Conservation (phyloP, 2,797 vertebrate species). For the Graptemys geographica region DNA sequence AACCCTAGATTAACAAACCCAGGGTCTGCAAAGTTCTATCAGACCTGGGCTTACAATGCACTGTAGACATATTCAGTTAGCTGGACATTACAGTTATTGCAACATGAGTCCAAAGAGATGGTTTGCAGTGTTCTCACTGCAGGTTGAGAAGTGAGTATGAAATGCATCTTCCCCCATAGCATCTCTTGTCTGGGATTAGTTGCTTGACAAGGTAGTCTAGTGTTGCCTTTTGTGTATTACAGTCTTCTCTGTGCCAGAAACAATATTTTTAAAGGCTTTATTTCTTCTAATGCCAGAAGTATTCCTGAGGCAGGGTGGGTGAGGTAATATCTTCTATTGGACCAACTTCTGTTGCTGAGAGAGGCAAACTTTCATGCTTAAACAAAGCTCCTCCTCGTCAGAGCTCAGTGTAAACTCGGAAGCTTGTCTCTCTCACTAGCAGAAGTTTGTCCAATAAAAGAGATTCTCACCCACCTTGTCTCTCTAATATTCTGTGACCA, state of each 20-base stretch:
- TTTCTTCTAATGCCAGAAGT: not conserved
- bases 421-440: not conserved
- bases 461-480: not conserved
- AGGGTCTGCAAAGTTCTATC: not conserved
- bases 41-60: not conserved
- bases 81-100: not conserved
- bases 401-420: not conserved
- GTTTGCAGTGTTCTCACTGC: not conserved
- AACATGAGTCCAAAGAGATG: not conserved
- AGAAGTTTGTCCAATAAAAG: not conserved
- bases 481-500: not conserved
- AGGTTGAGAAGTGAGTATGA: not conserved
- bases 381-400: too few species aligned
- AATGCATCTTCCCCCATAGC: fast-evolving
- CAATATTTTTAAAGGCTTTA: not conserved
- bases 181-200: not conserved
- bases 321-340: too few species aligned
- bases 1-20: not conserved
- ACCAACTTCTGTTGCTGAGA: not conserved
- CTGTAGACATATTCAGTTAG: not conserved
- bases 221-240: not conserved
- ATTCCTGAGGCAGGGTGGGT: not conserved
- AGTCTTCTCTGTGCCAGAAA: not conserved
- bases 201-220: not conserved
- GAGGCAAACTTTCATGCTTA: not conserved